phyloP scores from a whole-genome alignment of 2,797 vertebrate species.

The Ispidina lecontei region DNA sequence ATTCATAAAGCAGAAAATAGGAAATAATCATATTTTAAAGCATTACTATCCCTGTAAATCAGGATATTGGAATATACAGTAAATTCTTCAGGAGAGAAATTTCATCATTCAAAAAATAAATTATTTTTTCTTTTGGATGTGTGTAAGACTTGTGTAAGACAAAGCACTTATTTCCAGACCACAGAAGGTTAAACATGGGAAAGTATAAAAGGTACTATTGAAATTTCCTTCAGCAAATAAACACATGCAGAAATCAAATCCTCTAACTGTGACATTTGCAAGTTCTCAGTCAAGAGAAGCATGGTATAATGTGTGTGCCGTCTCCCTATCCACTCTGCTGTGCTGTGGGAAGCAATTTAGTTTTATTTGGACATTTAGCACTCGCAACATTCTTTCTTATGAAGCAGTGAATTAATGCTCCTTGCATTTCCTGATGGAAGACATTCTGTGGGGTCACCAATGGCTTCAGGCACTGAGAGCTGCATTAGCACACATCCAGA shows the following conservation, averaged over 20 bases:
- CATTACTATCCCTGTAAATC: conserved; percentile 42
- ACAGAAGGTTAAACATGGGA: background rate
- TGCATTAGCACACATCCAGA: background rate
- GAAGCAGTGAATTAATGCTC: conserved; percentile 34
- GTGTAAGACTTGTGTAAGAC: conserved; percentile 11
- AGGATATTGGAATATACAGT: background rate
- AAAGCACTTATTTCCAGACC: conserved; percentile 29
- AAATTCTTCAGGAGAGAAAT: conserved; percentile 31
- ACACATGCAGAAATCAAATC: background rate
- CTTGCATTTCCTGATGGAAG: conserved; percentile 13
- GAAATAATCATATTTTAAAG: conserved; percentile 65
- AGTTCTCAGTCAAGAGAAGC: background rate
- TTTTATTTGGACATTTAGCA: conserved; percentile 21
- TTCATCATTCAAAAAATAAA: background rate
- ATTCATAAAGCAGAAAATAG: conserved; percentile 55
- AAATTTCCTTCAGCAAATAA: background rate
- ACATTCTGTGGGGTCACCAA: background rate
- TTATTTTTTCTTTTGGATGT: no score
- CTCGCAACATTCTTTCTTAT: background rate
- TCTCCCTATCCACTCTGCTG: background rate
- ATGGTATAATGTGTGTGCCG: background rate
- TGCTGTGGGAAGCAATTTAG: conserved; percentile 9
- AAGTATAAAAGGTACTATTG: background rate
- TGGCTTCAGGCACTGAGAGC: background rate
- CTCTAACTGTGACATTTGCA: conserved; percentile 4